Evolutionary conservation across 1,140 invertebrate genomes (phyloP), one percentile per base, ranked within the genome.

Genomic region (Calycopis cecrops): DNA sequence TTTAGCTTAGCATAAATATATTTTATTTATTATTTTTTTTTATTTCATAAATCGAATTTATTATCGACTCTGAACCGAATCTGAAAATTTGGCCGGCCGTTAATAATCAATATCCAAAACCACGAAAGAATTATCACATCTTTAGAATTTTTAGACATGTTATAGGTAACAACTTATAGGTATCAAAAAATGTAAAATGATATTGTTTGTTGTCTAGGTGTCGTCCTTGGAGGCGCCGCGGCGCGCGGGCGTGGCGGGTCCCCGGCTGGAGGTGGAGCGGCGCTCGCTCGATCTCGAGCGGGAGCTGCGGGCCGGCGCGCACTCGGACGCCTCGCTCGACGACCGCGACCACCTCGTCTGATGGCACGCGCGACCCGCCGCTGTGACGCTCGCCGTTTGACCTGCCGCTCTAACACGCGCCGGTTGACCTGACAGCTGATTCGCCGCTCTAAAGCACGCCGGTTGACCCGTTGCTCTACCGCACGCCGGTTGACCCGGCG

Each of bases 341-440:
- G 80, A 79, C 63, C 79, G 79, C 67, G 79, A 83, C 73, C 82
- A 80, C 65, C 78, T 76, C 71, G 77, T 81, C 55, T 84, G 76
- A 83, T 65, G 50, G 48, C 56, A 33, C 33, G 51, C 40, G 9
- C 48, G 9, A 28, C 21, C 35, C 28, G 50, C 47, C 28, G 14
- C 52, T 16, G 4, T 37, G 14, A 8, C 35, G 16, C 11, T 21
- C 34, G 16, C 35, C 3, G 9, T n/a, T 38, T n/a, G 35, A 12
- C 33, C 35, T 14, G 17, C 49, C 35, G 9, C 35, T 38, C 1
- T 6, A 12, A 44, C 40, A 14, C 1, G 8, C 12, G 10, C 10
- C n/a, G 4, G 14, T 17, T 16, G 14, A 44, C 40, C 40, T 14
- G n/a, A n/a, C n/a, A n/a, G n/a, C n/a, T n/a, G n/a, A n/a, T n/a